phyloP scores from a whole-genome alignment of 2,888 invertebrate genomes.

The Drosophila kanekoi region DNA sequence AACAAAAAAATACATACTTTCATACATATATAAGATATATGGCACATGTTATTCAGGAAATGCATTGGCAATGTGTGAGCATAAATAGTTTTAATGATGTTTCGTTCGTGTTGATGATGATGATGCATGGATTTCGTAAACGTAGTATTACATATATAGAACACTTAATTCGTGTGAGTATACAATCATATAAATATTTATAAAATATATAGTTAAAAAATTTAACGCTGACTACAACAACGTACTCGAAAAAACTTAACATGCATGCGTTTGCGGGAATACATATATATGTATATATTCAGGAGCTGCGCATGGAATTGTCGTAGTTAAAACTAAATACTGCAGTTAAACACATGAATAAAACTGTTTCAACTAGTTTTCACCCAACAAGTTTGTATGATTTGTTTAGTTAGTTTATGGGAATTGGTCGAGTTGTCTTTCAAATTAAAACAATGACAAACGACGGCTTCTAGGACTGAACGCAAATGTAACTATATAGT shows the following conservation, averaged over 20 bases:
- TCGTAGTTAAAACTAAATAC: background rate
- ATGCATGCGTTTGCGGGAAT: slow-evolving; percentile 42
- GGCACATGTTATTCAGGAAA: slow-evolving; percentile 50
- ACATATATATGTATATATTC: too few species aligned
- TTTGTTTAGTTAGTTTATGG: background rate
- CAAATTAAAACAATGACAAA: background rate
- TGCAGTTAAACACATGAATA: background rate
- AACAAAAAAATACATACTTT: slow-evolving; percentile 61
- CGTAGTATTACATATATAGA: slow-evolving; percentile 4
- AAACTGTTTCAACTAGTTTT: background rate
- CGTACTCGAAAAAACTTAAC: slow-evolving; percentile 69
- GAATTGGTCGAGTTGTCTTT: background rate
- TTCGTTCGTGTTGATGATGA: slow-evolving; percentile 25
- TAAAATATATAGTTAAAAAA: slow-evolving; percentile 65
- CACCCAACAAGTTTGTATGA: background rate
- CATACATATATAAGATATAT: slow-evolving; percentile 33
- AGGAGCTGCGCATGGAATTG: slow-evolving; percentile 19
- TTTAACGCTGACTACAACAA: slow-evolving; percentile 52
- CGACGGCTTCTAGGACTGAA: background rate
- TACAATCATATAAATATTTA: slow-evolving; percentile 62
- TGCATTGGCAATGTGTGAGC: slow-evolving; percentile 47
- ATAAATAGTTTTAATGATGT: slow-evolving; percentile 21
- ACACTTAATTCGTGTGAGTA: slow-evolving; percentile 6
- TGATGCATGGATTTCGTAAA: slow-evolving; percentile 27
- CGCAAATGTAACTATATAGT: slow-evolving; percentile 5